A percentile compares a stretch with the other conserved stretches of the same genome.
Evolutionary conservation across 2,888 invertebrate genomes (phyloP).

Genomic region (Trisateles emortualis): DNA sequence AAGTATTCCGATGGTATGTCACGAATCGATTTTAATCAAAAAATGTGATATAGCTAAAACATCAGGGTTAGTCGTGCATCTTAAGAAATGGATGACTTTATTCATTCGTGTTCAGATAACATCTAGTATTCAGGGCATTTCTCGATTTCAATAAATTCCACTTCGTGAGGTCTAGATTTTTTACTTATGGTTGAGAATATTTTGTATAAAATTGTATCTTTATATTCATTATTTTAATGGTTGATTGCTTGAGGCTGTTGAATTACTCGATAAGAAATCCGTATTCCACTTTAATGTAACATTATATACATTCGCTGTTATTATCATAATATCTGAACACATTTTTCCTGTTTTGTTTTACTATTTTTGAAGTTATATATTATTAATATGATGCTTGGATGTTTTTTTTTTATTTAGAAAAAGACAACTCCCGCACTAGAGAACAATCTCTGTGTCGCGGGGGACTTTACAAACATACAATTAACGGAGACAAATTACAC

Average conservation of each 20-base stretch:
- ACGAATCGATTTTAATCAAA: conserved; percentile 54
- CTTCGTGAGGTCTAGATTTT: conserved; percentile 27
- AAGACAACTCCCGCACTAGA: too few species aligned
- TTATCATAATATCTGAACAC: conserved; percentile 24
- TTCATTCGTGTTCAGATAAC: conserved; percentile 45
- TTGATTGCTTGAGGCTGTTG: conserved; percentile 14
- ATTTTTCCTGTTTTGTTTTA: too few species aligned
- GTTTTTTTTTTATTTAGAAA: too few species aligned
- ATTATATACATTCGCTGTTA: conserved; percentile 26
- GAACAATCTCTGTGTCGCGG: too few species aligned
- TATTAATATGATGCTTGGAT: too few species aligned
- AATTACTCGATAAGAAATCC: conserved; percentile 14
- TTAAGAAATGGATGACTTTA: conserved; percentile 16
- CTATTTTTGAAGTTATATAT: too few species aligned
- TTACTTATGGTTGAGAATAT: conserved; percentile 22
- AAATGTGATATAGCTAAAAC: conserved; percentile 34
- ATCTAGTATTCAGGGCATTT: conserved; percentile 51
- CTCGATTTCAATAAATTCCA: conserved; percentile 50
- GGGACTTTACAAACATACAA: too few species aligned
- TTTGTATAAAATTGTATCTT: conserved; percentile 19
- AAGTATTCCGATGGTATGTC: conserved; percentile 54
- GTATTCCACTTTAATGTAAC: too few species aligned
- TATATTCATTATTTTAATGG: conserved; percentile 22
- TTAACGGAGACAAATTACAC: too few species aligned
- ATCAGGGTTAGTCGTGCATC: conserved; percentile 42